phyloP scores from a whole-genome alignment of 2,113 vertebrate genomes.

The Chlorocebus sabaeus region DNA sequence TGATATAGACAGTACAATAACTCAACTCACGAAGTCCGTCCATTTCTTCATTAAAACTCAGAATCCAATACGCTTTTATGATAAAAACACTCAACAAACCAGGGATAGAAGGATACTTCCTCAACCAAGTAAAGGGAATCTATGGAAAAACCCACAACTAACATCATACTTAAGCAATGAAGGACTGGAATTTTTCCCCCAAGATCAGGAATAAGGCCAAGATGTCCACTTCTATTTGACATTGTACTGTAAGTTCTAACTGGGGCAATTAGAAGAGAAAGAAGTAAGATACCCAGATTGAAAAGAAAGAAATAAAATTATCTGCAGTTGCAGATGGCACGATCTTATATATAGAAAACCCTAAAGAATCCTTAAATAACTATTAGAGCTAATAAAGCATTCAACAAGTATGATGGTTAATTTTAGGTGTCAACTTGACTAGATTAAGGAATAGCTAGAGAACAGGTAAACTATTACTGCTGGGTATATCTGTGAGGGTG shows the following conservation, averaged over 20 bases:
- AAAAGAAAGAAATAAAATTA: neutral
- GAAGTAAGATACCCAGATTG: neutral
- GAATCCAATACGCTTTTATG: neutral
- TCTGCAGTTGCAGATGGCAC: neutral
- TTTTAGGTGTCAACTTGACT: neutral
- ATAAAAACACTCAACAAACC: neutral
- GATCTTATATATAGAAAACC: neutral
- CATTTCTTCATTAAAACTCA: conserved; percentile 29
- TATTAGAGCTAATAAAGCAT: neutral
- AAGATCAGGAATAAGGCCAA: neutral
- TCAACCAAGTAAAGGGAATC: neutral
- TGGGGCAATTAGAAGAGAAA: neutral
- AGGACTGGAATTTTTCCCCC: neutral
- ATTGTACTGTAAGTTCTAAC: neutral
- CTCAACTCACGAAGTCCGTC: neutral
- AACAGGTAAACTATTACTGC: neutral
- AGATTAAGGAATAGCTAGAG: neutral
- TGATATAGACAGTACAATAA: neutral
- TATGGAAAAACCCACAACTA: neutral
- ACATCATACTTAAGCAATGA: neutral
- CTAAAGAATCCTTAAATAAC: neutral
- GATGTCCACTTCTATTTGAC: neutral
- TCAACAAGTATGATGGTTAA: neutral
- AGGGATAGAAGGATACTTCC: neutral
- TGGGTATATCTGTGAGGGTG: neutral